Evolutionary conservation across 2,113 vertebrate species (phyloP).

Genomic region (Orientallactaga bullata): DNA sequence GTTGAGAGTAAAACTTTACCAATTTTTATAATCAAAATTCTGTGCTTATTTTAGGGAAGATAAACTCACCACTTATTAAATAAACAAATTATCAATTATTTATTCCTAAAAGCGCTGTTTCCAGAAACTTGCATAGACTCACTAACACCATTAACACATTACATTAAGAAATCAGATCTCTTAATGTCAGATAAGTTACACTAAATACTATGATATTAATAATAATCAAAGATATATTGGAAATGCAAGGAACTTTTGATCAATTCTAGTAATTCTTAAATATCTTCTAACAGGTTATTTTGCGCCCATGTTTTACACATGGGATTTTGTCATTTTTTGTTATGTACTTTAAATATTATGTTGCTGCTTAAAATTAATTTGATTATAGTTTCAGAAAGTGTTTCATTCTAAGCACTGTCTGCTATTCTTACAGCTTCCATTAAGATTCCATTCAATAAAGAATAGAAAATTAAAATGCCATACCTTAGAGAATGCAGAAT

Average conservation of each 20-base stretch:
- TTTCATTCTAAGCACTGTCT: constrained; percentile 30
- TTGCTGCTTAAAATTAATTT: constrained; percentile 54
- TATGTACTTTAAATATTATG: constrained; percentile 18
- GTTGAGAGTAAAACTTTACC: constrained; percentile 30
- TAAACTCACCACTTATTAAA: constrained; percentile 11
- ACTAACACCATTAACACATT: background rate
- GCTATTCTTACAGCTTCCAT: background rate
- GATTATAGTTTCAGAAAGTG: constrained; percentile 47
- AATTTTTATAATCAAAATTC: constrained; percentile 51
- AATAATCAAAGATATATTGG: constrained; percentile 41
- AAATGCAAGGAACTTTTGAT: background rate
- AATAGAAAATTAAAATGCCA: constrained; percentile 73
- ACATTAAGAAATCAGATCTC: constrained; percentile 6
- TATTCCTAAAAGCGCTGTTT: constrained; percentile 31
- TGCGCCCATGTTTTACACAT: constrained; percentile 45
- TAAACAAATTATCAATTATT: background rate
- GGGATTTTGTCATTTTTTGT: constrained; percentile 14
- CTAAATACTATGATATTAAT: background rate
- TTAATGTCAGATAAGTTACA: background rate
- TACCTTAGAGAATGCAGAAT: constrained; percentile 73
- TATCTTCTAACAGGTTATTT: constrained; percentile 36
- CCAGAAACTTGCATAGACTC: constrained; percentile 9
- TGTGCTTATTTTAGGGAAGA: constrained; percentile 36
- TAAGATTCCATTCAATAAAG: constrained; percentile 65
- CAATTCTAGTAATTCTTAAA: constrained; percentile 43